Evolutionary conservation across 2,113 vertebrate genomes (phyloP).

Genomic region (Vulpes lagopus): DNA sequence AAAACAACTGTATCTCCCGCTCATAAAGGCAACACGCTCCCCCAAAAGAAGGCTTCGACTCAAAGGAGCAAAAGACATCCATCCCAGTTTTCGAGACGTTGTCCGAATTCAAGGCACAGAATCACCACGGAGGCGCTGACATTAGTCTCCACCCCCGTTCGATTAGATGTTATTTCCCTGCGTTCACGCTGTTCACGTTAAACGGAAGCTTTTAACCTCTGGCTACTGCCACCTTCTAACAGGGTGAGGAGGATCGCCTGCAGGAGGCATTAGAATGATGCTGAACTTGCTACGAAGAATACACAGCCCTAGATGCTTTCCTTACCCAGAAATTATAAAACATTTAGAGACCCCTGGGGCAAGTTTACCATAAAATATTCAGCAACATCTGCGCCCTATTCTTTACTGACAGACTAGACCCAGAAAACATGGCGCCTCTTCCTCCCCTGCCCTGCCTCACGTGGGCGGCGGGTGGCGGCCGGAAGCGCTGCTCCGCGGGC

Average conservation of each 20-base stretch:
- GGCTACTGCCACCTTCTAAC: background rate
- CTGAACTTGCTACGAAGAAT: conserved; percentile 51
- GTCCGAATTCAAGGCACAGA: background rate
- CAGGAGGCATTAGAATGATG: background rate
- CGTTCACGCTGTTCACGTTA: background rate
- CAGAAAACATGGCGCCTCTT: conserved; percentile 40
- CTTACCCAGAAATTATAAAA: conserved; percentile 82
- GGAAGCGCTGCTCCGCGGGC: background rate
- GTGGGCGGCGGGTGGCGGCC: background rate
- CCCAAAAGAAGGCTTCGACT: background rate
- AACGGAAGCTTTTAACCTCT: background rate
- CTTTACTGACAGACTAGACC: conserved; percentile 69
- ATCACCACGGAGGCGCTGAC: background rate
- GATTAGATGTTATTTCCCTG: background rate
- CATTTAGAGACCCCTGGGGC: conserved; percentile 68
- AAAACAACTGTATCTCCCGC: background rate
- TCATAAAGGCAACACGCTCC: conserved; percentile 6
- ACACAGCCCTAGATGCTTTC: background rate
- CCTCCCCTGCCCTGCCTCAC: background rate
- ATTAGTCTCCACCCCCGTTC: background rate
- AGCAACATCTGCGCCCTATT: conserved; percentile 77
- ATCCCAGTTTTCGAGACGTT: conserved; percentile 33
- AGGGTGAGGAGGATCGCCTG: background rate
- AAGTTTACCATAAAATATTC: conserved; percentile 82
- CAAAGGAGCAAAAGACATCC: background rate